Percentiles rank a stretch among this genome's conserved stretches.
Conservation (phyloP, 2,888 invertebrate species). For the Drosophila kanekoi region DNA sequence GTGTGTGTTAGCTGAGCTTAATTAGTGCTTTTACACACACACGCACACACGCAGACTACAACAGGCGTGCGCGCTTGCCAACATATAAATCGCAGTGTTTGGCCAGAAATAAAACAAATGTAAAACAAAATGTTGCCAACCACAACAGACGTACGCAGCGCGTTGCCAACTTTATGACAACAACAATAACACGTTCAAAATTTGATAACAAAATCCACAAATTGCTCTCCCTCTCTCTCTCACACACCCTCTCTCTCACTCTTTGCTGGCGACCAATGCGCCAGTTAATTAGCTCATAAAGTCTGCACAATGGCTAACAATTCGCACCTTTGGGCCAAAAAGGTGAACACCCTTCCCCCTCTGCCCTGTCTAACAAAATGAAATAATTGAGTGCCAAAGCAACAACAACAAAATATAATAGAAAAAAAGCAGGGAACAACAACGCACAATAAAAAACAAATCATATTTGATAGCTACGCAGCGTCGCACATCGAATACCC, state of each 20-base stretch:
- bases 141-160: constrained; percentile 35
- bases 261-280: constrained; percentile 51
- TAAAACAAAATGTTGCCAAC: constrained; percentile 32
- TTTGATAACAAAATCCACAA: constrained; percentile 32
- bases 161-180: constrained; percentile 42
- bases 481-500: neutral
- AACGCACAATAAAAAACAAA: neutral
- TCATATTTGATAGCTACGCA: neutral
- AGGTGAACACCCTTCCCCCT: constrained; percentile 28
- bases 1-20: constrained; percentile 39
- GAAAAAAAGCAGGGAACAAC: too few relatives aligned
- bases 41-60: constrained; percentile 1
- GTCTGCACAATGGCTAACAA: constrained; percentile 75
- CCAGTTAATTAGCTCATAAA: constrained; percentile 80
- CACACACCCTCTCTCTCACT: neutral
- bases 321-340: constrained; percentile 71
- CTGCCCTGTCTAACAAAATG: constrained; percentile 35
- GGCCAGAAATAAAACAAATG: constrained; percentile 1
- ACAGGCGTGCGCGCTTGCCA: neutral
- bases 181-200: constrained; percentile 18
- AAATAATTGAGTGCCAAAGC: constrained; percentile 75
- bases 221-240: neutral
- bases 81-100: constrained; percentile 16
- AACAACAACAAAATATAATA: constrained; percentile 33
- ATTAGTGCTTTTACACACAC: constrained; percentile 53